A percentile compares a stretch with the other conserved stretches of the same genome.
phyloP scores from a whole-genome alignment of 1,140 invertebrate species.

The Drosophila funebris region DNA sequence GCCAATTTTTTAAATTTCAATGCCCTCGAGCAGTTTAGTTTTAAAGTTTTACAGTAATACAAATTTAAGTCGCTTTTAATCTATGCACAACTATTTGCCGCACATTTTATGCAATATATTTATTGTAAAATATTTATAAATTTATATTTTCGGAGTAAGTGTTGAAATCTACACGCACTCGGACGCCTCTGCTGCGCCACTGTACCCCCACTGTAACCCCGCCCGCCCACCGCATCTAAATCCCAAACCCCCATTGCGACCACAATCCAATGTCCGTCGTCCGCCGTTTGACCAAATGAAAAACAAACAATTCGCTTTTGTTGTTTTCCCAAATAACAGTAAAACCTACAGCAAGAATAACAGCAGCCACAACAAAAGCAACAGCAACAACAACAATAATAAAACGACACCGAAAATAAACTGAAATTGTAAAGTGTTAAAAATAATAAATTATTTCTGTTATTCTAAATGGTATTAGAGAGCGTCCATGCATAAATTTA shows the following conservation, averaged over 20 bases:
- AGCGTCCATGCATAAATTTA: slow-evolving; percentile 76
- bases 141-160: slow-evolving; percentile 58
- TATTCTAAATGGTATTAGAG: slow-evolving; percentile 82
- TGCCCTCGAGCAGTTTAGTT: slow-evolving; percentile 10
- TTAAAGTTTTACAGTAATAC: slow-evolving; percentile 21
- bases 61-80: slow-evolving; percentile 41
- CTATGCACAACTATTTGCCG: background rate
- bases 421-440: slow-evolving; percentile 80
- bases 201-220: background rate
- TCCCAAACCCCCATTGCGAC: background rate
- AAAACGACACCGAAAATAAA: slow-evolving; percentile 29
- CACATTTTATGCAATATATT: slow-evolving; percentile 29
- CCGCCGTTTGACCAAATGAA: slow-evolving; percentile 57
- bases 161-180: slow-evolving; percentile 64
- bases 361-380: slow-evolving; percentile 10
- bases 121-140: slow-evolving; percentile 71
- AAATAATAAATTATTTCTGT: slow-evolving; percentile 82
- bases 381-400: slow-evolving; percentile 7
- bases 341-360: slow-evolving; percentile 39
- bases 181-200: slow-evolving; percentile 40
- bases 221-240: background rate
- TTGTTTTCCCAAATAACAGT: slow-evolving; percentile 65
- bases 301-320: slow-evolving; percentile 75
- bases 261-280: background rate
- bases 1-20: slow-evolving; percentile 32